These are phyloP conservation scores for Steinernema scapterisci DNA, from an alignment of 2,888 invertebrate species.

Conservation along the genomic window DNA sequence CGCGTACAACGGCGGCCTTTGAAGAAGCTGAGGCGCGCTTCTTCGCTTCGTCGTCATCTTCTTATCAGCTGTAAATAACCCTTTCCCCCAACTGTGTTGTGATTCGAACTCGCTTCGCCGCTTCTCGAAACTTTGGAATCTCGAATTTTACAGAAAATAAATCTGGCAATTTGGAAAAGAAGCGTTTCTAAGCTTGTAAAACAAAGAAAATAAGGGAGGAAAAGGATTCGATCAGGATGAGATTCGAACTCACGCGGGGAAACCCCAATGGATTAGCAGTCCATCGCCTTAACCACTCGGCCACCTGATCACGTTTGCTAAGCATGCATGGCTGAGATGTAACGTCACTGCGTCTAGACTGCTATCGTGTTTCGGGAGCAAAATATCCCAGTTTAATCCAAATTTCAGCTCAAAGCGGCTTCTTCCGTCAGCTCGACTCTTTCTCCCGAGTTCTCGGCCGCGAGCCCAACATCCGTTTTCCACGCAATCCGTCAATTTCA, in stretches of 20 bases:
- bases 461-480: too few species aligned
- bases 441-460: too few species aligned
- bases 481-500: not conserved
- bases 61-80: not conserved
- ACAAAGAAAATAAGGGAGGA: not conserved
- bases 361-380: too few species aligned
- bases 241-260: conserved; percentile 67
- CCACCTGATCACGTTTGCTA: conserved; percentile 39
- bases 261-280: conserved; percentile 56
- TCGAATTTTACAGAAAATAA: too few species aligned
- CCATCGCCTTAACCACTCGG: conserved; percentile 55
- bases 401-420: too few species aligned
- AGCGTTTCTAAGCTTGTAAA: too few species aligned
- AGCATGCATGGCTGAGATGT: too few species aligned
- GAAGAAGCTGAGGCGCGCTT: too few species aligned
- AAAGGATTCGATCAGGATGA: conserved; percentile 49
- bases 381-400: too few species aligned
- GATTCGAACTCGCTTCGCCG: conserved; percentile 31
- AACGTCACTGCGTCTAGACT: too few species aligned
- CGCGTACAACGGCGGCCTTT: conserved; percentile 80
- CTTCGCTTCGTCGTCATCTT: conserved; percentile 36
- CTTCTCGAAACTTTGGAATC: not conserved
- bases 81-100: not conserved
- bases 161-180: too few species aligned
- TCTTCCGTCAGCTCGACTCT: too few species aligned